Percentiles rank a stretch among this genome's conserved stretches.
phyloP scores from a whole-genome alignment of 2,797 vertebrate species.

The Eidolon dupreanum region DNA sequence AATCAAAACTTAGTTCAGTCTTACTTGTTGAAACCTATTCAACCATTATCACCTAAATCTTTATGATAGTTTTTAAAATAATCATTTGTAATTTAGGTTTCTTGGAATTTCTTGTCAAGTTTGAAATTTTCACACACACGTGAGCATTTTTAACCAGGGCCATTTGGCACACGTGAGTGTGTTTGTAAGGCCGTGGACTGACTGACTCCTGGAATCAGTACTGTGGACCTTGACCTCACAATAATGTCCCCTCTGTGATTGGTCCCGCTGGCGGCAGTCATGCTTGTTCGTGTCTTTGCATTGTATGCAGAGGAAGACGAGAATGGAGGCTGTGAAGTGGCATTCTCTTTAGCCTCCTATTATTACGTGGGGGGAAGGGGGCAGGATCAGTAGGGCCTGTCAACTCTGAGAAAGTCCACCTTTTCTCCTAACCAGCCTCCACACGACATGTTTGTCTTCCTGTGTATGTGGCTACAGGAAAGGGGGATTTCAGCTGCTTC shows the following conservation, averaged over 20 bases:
- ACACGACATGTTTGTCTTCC: background rate
- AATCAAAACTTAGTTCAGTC: background rate
- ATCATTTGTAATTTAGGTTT: background rate
- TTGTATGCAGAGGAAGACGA: background rate
- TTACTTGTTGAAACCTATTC: background rate
- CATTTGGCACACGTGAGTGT: background rate
- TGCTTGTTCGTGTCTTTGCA: background rate
- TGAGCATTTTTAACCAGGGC: background rate
- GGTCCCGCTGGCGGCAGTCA: rapidly evolving
- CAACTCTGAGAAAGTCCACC: background rate
- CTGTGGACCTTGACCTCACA: background rate
- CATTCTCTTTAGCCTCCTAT: background rate
- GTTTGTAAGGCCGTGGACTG: background rate
- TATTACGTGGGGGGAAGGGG: rapidly evolving
- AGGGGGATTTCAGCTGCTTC: background rate
- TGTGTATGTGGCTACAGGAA: background rate
- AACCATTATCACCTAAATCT: background rate
- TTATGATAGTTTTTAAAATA: background rate
- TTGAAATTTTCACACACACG: background rate
- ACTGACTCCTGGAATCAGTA: background rate
- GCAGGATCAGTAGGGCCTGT: no score
- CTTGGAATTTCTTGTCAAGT: background rate
- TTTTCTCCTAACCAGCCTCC: background rate
- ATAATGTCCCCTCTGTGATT: background rate
- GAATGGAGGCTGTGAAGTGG: rapidly evolving